Conservation (phyloP, 2,888 invertebrate genomes). For the Cryptocephalus primarius region DNA sequence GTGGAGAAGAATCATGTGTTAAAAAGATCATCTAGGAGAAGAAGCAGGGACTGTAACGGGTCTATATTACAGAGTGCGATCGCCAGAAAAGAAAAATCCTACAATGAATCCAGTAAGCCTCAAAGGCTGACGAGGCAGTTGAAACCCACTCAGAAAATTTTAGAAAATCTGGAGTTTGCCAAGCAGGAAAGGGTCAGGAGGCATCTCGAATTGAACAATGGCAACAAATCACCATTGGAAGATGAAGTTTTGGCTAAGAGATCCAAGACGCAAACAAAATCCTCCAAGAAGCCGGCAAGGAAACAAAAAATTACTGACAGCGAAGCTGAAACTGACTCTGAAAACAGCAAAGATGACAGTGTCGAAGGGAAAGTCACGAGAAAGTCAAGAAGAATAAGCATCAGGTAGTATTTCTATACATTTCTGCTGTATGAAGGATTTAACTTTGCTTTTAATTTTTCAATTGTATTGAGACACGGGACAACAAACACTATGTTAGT, state of each 20-base stretch:
- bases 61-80: slow-evolving; percentile 61
- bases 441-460: too few relatives aligned
- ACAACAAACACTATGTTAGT: too few relatives aligned
- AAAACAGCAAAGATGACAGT: slow-evolving; percentile 9
- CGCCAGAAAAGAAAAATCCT: slow-evolving; percentile 61
- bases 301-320: slow-evolving; percentile 17
- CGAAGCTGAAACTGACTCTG: slow-evolving; percentile 19
- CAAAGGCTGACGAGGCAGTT: slow-evolving; percentile 46
- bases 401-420: too few relatives aligned
- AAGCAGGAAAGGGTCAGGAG: slow-evolving; percentile 20
- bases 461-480: too few relatives aligned
- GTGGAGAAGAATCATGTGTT: slow-evolving; percentile 27
- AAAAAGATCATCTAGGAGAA: slow-evolving; percentile 53
- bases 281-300: slow-evolving; percentile 15
- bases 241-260: slow-evolving; percentile 4
- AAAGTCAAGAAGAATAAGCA: slow-evolving; percentile 19
- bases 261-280: slow-evolving; percentile 14
- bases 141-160: slow-evolving; percentile 56
- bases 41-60: slow-evolving; percentile 50
- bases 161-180: slow-evolving; percentile 49
- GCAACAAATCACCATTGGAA: background rate
- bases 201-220: slow-evolving; percentile 2
- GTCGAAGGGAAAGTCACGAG: slow-evolving; percentile 13
- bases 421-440: too few relatives aligned
- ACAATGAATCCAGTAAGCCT: slow-evolving; percentile 41